These are phyloP conservation scores for Dexiosoma caninum DNA, from an alignment of 2,888 invertebrate species.

Conservation along the genomic window DNA sequence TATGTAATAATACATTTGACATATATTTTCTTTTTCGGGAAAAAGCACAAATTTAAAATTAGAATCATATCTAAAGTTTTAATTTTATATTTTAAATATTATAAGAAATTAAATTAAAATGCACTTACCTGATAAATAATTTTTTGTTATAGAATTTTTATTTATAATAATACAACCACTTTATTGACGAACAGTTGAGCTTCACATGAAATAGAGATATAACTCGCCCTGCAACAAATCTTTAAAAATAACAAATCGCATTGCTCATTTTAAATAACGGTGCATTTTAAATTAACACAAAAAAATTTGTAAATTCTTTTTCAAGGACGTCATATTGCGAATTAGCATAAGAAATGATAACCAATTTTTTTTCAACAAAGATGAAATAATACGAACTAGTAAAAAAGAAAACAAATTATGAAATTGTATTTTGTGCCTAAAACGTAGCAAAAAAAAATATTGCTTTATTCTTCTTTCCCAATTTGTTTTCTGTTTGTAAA, in stretches of 20 bases:
- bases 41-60: too few species aligned
- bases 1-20: too few species aligned
- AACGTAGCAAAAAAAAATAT: constrained; percentile 8
- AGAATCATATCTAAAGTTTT: too few species aligned
- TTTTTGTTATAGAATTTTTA: constrained; percentile 2
- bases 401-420: constrained; percentile 8
- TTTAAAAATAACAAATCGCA: too few species aligned
- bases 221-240: not conserved
- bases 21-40: too few species aligned
- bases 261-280: too few species aligned
- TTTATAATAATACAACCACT: constrained; percentile 8
- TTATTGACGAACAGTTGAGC: too few species aligned
- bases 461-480: not conserved
- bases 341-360: too few species aligned
- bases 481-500: too few species aligned
- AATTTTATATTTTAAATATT: constrained; percentile 6
- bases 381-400: too few species aligned
- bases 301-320: constrained; percentile 4
- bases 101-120: constrained; percentile 1
- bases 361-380: too few species aligned
- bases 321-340: not conserved
- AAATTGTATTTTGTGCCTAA: constrained; percentile 9
- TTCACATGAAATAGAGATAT: constrained; percentile 6
- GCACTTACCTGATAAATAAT: too few species aligned
- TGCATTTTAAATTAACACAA: constrained; percentile 20